Percentiles rank a stretch among this genome's conserved stretches.
These are phyloP conservation scores for Xerus rutilus DNA, from an alignment of 2,797 vertebrate genomes.

Conservation along the genomic window DNA sequence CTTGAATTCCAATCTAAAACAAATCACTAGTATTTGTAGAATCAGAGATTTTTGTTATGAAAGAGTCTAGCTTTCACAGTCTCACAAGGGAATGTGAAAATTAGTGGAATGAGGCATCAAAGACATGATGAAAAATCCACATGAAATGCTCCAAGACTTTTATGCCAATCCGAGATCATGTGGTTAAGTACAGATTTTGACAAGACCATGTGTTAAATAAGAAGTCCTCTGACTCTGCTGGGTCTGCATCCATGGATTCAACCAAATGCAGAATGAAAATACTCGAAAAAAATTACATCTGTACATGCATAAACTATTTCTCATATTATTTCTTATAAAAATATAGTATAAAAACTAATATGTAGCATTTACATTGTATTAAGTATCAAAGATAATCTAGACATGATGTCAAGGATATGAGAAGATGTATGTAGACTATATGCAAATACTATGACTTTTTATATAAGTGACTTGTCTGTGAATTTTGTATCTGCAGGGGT, in stretches of 20 bases:
- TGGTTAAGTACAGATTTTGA: slow-evolving; percentile 22
- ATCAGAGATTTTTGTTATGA: slow-evolving; percentile 37
- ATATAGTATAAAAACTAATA: not conserved
- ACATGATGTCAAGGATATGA: not conserved
- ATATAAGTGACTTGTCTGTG: not conserved
- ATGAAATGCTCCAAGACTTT: not conserved
- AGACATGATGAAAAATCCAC: not conserved
- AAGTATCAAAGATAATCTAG: not conserved
- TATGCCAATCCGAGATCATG: not conserved
- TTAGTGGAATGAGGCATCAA: slow-evolving; percentile 55
- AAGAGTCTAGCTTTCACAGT: slow-evolving; percentile 8
- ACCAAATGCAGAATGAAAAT: not conserved
- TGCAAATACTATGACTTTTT: not conserved
- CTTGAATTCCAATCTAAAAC: not conserved
- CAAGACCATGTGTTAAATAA: not conserved
- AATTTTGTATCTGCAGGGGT: not conserved
- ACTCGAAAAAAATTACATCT: not conserved
- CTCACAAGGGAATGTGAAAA: slow-evolving; percentile 40
- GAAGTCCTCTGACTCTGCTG: not conserved
- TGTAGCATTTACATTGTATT: not conserved
- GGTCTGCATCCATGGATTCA: not conserved
- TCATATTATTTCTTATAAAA: not conserved
- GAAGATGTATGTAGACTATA: not conserved
- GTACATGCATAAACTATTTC: not conserved
- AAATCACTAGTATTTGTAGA: slow-evolving; percentile 41